Conservation (phyloP, 1,140 invertebrate species). For the Leptopilina boulardi region DNA sequence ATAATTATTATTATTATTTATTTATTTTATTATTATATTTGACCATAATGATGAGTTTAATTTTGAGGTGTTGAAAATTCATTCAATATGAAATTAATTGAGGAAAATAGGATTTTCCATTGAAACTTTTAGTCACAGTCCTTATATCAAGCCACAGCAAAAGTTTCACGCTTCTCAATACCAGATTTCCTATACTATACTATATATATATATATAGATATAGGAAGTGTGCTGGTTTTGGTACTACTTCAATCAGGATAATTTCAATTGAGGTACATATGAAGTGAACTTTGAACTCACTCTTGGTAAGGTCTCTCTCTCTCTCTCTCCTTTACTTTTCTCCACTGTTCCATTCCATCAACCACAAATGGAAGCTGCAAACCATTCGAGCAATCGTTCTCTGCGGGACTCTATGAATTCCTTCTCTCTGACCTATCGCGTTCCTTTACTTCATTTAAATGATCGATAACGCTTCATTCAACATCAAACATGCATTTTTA, state of each 20-base stretch:
- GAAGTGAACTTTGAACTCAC: conserved; percentile 9
- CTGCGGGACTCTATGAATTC: background rate
- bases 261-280: conserved; percentile 22
- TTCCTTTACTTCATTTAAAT: conserved; percentile 24
- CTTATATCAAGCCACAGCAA: no score
- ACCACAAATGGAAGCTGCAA: conserved; percentile 5
- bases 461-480: conserved; percentile 8
- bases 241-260: conserved; percentile 17
- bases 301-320: background rate
- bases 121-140: no score
- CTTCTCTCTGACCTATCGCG: background rate
- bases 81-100: no score
- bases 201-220: no score
- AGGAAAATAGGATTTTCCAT: no score
- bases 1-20: no score
- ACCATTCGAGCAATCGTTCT: conserved; percentile 2
- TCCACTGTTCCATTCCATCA: conserved; percentile 25
- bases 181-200: no score
- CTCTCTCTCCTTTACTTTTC: conserved; percentile 7
- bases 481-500: background rate
- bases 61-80: no score
- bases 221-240: background rate
- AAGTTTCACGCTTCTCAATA: background rate
- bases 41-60: no score
- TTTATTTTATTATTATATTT: no score